Evolutionary conservation across 2,888 invertebrate species (phyloP), one percentile per base, ranked within the genome.

Genomic region (Coremacera marginata): DNA sequence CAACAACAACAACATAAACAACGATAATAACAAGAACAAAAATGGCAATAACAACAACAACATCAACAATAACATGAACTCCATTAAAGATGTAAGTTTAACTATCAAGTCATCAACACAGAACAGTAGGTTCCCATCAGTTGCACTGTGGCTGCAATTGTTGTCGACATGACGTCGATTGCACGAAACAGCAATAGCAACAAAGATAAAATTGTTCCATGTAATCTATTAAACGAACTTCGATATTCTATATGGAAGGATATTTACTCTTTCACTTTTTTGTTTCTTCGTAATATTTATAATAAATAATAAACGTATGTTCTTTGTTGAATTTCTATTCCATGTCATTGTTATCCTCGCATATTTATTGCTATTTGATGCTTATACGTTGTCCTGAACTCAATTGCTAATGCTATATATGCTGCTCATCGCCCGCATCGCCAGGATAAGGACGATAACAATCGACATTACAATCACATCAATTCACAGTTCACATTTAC

Each of bases 401-500:
- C 55, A 19, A 1, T 55, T 55, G 55, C 19, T 19, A 8, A 55
- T 55, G 19, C 11, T 14, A 7, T 44, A 37, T 44, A 14, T 44
- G 55, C 19, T 55, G 55, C 55, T 65, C 11, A n/a, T 49, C 16
- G 5, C 19, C 5, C 55, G 31, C 70, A 31, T 31, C 31, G 31
- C 67, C 83, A 87, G 88, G 89, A 87, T 81, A 87, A 89, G 84
- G 88, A 89, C 81, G 89, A 89, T 82, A 89, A 89, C 84, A 89
- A 89, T 86, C 87, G 88, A 62, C 89, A 89, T 82, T 88, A 87
- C 79, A 89, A 89, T 86, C 89, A 89, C 82, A 89, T 89, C 83
- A 89, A 88, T 84, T 91, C 91, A 78, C 90, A 91, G 84, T 93
- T 93, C 87, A 93, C 93, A 67, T 92, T 94, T 85, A 94, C 93